These are phyloP conservation scores for Scalopus aquaticus DNA, from an alignment of 2,113 vertebrate genomes.

Conservation along the genomic window DNA sequence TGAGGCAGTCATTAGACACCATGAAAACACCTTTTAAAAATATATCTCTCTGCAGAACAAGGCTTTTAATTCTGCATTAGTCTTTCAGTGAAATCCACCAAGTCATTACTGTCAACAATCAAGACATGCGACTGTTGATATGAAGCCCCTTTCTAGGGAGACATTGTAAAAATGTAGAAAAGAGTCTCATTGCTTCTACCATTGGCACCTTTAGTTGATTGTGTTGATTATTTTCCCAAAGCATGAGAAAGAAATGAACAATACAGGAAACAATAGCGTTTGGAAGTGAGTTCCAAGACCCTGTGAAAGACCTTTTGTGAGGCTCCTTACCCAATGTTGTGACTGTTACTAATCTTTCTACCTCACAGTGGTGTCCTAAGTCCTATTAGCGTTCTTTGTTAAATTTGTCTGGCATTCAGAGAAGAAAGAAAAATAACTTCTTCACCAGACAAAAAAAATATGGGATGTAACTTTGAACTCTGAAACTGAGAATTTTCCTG, in stretches of 20 bases:
- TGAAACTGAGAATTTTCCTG: constrained; percentile 32
- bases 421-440: not conserved
- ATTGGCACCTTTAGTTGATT: not conserved
- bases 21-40: constrained; percentile 12
- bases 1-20: constrained; percentile 23
- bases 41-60: not conserved
- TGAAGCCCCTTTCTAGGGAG: not conserved
- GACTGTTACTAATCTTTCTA: not conserved
- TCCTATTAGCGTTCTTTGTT: not conserved
- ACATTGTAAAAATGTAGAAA: not conserved
- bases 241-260: not conserved
- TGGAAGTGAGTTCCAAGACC: not conserved
- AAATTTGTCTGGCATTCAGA: not conserved
- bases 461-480: not conserved
- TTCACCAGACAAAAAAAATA: constrained; percentile 33
- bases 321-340: not conserved
- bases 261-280: not conserved
- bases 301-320: not conserved
- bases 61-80: not conserved
- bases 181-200: not conserved
- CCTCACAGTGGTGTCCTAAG: not conserved
- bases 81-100: constrained; percentile 11
- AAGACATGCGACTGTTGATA: not conserved
- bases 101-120: constrained; percentile 2
- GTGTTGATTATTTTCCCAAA: constrained; percentile 14